Evolutionary conservation across 2,113 vertebrate genomes (phyloP).

Genomic region (Cettia cetti): DNA sequence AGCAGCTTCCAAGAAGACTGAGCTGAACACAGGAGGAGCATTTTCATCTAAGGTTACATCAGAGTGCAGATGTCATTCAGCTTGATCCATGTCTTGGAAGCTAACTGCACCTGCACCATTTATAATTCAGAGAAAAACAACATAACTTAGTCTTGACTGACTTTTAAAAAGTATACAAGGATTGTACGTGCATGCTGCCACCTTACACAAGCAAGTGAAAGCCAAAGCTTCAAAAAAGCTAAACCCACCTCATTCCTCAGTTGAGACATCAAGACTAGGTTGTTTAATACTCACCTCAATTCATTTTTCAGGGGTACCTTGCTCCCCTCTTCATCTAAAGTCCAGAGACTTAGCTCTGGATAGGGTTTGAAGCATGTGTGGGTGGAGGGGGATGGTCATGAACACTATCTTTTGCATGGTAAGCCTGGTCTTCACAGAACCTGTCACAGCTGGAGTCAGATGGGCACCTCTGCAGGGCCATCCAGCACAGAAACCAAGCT

Average conservation of each 20-base stretch:
- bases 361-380: neutral
- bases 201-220: neutral
- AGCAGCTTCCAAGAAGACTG: neutral
- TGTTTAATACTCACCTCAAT: neutral
- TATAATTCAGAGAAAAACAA: neutral
- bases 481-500: neutral
- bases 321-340: neutral
- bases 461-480: neutral
- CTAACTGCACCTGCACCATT: neutral
- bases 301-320: neutral
- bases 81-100: neutral
- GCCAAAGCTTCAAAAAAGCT: neutral
- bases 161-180: neutral
- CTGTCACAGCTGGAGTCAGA: neutral
- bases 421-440: neutral
- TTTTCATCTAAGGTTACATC: neutral
- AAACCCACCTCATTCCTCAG: neutral
- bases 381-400: neutral
- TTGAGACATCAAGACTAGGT: neutral
- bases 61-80: neutral
- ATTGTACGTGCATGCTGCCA: neutral
- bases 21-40: neutral
- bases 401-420: rapidly evolving
- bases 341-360: neutral
- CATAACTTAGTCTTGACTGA: neutral